Percentiles rank a stretch among this genome's conserved stretches.
Conservation (phyloP, 2,797 vertebrate species). For the Protosalanx chinensis region DNA sequence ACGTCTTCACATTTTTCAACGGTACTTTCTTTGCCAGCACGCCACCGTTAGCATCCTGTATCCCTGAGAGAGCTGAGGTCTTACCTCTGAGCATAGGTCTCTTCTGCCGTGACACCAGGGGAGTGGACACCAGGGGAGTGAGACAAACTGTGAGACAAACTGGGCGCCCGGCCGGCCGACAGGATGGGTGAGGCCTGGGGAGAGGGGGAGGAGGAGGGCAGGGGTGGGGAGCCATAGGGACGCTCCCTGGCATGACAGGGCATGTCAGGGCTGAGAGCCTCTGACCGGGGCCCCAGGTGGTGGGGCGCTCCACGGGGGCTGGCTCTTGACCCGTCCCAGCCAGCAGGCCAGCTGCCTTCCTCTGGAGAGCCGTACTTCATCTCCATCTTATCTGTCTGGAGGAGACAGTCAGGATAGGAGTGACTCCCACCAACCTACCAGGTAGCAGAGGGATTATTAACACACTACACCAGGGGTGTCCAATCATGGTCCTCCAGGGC, state of each 20-base stretch:
- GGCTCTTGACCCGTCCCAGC: conserved; percentile 51
- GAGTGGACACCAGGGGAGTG: too few relatives aligned
- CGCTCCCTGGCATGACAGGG: conserved; percentile 40
- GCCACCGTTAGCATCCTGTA: too few relatives aligned
- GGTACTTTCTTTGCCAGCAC: too few relatives aligned
- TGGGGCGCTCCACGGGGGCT: conserved; percentile 41
- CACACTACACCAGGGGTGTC: not conserved
- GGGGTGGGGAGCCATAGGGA: conserved; percentile 44
- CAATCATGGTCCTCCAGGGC: too few relatives aligned
- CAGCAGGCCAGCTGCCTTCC: conserved; percentile 45
- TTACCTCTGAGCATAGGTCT: not conserved
- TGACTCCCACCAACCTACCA: not conserved
- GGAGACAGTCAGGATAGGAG: conserved; percentile 23
- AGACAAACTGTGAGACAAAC: conserved; percentile 57
- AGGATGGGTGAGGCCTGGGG: conserved; percentile 57
- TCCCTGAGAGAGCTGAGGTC: not conserved
- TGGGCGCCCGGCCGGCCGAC: conserved; percentile 49
- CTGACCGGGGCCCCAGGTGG: conserved; percentile 24
- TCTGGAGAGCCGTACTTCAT: conserved; percentile 64
- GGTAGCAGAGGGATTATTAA: not conserved
- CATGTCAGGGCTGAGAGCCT: conserved; percentile 21
- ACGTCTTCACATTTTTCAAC: too few relatives aligned
- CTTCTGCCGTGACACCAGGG: conserved; percentile 26
- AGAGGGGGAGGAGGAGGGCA: conserved; percentile 28
- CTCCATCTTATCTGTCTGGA: conserved; percentile 75